phyloP scores from a whole-genome alignment of 1,140 invertebrate genomes.

The Melanaphis sacchari region DNA sequence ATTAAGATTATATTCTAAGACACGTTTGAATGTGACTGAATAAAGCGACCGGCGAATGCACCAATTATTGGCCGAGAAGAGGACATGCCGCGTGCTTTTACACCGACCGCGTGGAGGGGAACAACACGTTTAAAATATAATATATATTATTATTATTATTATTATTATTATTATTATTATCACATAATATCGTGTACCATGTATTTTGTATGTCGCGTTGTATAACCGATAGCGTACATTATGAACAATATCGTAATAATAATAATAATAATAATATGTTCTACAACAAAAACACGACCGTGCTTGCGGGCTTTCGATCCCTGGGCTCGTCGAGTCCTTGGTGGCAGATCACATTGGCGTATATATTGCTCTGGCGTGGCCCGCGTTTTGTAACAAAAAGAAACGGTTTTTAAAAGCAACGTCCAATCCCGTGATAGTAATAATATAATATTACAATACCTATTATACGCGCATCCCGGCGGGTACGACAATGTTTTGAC shows the following conservation, averaged over 20 bases:
- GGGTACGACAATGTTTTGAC: background rate
- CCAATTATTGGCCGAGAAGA: conserved; percentile 52
- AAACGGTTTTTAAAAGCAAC: background rate
- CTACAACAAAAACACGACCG: background rate
- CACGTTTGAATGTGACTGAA: conserved; percentile 51
- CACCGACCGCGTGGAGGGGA: background rate
- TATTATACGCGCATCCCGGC: background rate
- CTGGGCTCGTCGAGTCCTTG: conserved; percentile 26
- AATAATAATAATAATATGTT: background rate
- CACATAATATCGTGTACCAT: background rate
- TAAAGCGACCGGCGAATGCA: conserved; percentile 35
- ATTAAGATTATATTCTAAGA: conserved; percentile 14
- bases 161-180: background rate
- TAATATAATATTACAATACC: background rate
- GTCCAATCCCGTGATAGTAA: background rate
- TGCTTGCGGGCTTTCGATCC: conserved; percentile 13
- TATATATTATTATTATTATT: background rate
- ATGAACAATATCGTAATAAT: background rate
- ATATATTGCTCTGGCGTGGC: background rate
- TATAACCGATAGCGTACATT: background rate
- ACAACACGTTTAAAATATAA: conserved; percentile 17
- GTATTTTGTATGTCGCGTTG: background rate
- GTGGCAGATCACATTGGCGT: background rate
- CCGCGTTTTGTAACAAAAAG: background rate
- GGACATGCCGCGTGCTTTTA: conserved; percentile 42